Conservation (phyloP, 2,113 vertebrate genomes). For the Rana temporaria region DNA sequence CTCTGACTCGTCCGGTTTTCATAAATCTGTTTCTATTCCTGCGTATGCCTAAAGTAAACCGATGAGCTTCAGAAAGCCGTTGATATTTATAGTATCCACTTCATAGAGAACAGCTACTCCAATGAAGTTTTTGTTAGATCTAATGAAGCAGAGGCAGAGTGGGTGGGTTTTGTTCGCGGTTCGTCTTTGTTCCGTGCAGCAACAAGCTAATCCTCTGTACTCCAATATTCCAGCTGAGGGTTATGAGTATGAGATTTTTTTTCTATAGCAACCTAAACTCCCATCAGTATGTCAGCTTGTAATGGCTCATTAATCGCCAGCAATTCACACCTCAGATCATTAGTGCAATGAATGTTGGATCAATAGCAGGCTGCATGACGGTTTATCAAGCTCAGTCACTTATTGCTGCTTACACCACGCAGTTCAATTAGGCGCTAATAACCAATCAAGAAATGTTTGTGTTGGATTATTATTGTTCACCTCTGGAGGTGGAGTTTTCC, state of each 20-base stretch:
- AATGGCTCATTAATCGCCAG: slow-evolving; percentile 48
- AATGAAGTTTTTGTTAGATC: neutral
- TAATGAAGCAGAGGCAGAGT: slow-evolving; percentile 10
- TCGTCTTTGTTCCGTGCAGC: neutral
- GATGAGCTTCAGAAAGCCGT: no score
- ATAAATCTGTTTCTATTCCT: no score
- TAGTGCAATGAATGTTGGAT: slow-evolving; percentile 48
- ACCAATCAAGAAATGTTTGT: slow-evolving; percentile 33
- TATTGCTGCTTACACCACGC: slow-evolving; percentile 29
- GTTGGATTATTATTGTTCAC: neutral
- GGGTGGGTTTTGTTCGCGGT: neutral
- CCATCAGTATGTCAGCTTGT: slow-evolving; percentile 21
- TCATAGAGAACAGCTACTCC: neutral
- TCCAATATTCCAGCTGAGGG: slow-evolving; percentile 22
- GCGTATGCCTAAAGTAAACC: no score
- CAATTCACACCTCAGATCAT: slow-evolving; percentile 47
- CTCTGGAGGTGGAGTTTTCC: slow-evolving; percentile 5
- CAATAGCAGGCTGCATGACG: slow-evolving; percentile 30
- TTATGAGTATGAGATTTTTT: slow-evolving; percentile 4
- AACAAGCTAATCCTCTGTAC: neutral
- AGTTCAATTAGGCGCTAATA: slow-evolving; percentile 30
- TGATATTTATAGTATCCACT: neutral
- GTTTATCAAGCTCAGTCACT: slow-evolving; percentile 18
- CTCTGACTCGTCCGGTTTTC: no score
- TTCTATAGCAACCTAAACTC: slow-evolving; percentile 36